Evolutionary conservation across 2,888 invertebrate genomes (phyloP), one percentile per base, ranked within the genome.

Genomic region (Eupithecia insigniata): DNA sequence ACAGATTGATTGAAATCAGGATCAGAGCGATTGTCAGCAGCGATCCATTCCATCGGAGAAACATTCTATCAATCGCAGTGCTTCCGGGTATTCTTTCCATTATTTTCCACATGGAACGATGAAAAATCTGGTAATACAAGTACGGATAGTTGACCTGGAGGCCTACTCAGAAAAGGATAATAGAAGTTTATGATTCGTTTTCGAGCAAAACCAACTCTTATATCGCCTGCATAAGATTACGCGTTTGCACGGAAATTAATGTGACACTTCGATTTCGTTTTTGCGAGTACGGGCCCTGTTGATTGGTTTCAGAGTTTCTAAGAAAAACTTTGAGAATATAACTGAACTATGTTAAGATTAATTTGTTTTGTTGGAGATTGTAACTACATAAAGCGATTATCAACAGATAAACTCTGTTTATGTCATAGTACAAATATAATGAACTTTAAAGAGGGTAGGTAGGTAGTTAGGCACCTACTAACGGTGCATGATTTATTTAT

Each of bases 21-120:
- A 70, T 81, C 73, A 70, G 76, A 77, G 81, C 72, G 80, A 81
- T 79, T 76, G 80, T 79, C 80, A 77, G 82, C 76, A n/a, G 16
- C 22, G 8, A 61, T 61, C 61, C 30, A 61, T 61, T 34, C 62
- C n/a, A 64, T 36, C 62, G 22, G 22, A 62, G 30, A 14, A 36
- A 62, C 62, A 34, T n/a, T 34, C 34, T 26, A 64, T 64, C 64
- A 64, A 64, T 64, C 34, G 22, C 26, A 22, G 26, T 26, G 62
- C n/a, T 62, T 62, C 61, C 61, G 30, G n/a, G 36, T 39, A 39
- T 64, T 62, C 62, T 62, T 62, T n/a, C 7, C 10, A 36, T 36
- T 39, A 64, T 64, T 34, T 64, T 22, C 64, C 22, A n/a, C 36
- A 36, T 2, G 39, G 1, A 36, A 8, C 22, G 32, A 26, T 22